Evolutionary conservation across 2,888 invertebrate genomes (phyloP), one percentile per base, ranked within the genome.

Genomic region (Cacoxenus indagator): DNA sequence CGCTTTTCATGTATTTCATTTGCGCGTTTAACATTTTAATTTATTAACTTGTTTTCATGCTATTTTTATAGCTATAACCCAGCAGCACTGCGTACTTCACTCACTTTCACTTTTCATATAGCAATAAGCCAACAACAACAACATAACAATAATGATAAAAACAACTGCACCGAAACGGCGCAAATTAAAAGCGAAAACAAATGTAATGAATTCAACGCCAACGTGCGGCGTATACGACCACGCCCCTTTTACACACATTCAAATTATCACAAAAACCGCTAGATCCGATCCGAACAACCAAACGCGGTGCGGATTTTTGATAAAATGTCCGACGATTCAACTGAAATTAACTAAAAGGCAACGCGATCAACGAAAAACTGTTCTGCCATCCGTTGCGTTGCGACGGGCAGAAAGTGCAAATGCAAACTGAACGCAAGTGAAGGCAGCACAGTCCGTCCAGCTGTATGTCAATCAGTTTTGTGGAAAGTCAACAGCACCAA

Each of bases 61-160:
- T 62, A 45, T 62, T 62, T 62, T 64, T 51, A 29, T 51, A 48
- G 17, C 61, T 19, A 31, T n/a, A 29, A 27, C 61, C 17, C 19
- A 19, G 37, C 59, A 61, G 37, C 27, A 61, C 17, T n/a, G 5
- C 76, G 69, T 74, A 76, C 70, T 73, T 73, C 67, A 62, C 61
- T 65, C 74, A 80, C 80, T 81, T 81, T 81, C 80, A 81, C 80
- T 81, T 80, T 80, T 80, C 43, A 61, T 61, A 14, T 37, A 11
- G 2, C 8, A 37, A 37, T 37, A 8, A 2, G 37, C n/a, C n/a
- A 48, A 48, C 17, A 3, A 51, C n/a, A 51, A 51, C 19, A 48
- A 17, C 19, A 48, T 19, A 2, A 37, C 8, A 37, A 4, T 37
- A 37, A 14, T 11, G 14, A 37, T 8, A 19, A 55, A 57, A 57